Evolutionary conservation across 2,797 vertebrate genomes (phyloP).

Genomic region (Gallirallus australis): DNA sequence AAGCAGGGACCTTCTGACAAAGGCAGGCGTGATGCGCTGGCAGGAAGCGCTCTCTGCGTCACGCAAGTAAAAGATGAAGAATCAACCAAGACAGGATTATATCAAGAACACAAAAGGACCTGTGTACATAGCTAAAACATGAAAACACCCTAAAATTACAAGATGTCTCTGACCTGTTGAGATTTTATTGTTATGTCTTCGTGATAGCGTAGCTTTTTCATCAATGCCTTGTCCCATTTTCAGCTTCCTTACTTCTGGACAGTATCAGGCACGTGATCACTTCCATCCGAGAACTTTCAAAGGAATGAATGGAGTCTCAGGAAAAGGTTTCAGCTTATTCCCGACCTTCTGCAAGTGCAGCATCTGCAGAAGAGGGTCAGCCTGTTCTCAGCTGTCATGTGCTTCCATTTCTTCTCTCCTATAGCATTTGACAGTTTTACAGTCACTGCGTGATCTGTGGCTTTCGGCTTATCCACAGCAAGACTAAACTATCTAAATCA

Average conservation of each 20-base stretch:
- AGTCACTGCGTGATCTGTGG: background rate
- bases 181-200: background rate
- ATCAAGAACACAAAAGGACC: background rate
- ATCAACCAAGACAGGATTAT: background rate
- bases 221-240: background rate
- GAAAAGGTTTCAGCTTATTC: background rate
- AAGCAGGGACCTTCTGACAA: background rate
- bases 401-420: background rate
- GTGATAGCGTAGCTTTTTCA: background rate
- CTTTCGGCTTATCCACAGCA: background rate
- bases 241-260: background rate
- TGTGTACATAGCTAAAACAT: background rate
- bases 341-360: background rate
- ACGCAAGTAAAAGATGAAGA: background rate
- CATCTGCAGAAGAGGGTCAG: background rate
- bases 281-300: background rate
- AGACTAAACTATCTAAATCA: background rate
- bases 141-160: background rate
- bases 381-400: background rate
- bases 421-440: background rate
- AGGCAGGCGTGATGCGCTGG: background rate
- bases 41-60: background rate
- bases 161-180: background rate
- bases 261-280: background rate
- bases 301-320: background rate